Base-by-base conservation (phyloP, 2,113 vertebrate genomes). In the Promerops cafer region DNA sequence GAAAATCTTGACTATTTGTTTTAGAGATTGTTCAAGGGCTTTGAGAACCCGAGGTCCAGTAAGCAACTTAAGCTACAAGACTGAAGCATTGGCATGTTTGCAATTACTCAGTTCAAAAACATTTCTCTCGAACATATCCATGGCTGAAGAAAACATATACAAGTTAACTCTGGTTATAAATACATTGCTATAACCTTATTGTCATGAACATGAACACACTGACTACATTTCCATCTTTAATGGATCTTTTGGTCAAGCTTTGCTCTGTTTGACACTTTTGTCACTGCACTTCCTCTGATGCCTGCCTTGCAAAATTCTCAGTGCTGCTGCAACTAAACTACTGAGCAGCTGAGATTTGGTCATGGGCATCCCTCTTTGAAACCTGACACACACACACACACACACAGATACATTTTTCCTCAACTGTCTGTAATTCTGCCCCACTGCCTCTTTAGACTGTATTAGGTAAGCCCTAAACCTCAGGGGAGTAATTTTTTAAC, bases 361-460 rank as follows among this genome's bases (percentile, higher is more conserved):
- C 39, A 47, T 0, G 0, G 27, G 7, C 44, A 65, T 10, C 21
- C 40, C 45, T 39, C 28, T 44, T 16, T n/a, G 37, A 87, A 87
- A 56, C 1, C 0, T 4, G 0, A 0, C 16, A 30, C 27, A 31
- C 11, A 80, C 11, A 86, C 19, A 39, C 45, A 35, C 18, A 14
- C 17, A 39, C 11, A 21, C 2, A 87, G 4, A 72, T 2, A 16
- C 5, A 30, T 47, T 74, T 57, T n/a, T 80, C 13, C 40, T 49
- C 35, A 72, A 16, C 11, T 72, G 17, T 26, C 49, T 16, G 6
- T 47, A 61, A 44, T 40, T 20, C 15, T 54, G 53, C 23, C 45
- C 57, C 12, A 16, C 12, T 40, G 14, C 5, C 18, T 54, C 39
- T 94, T 57, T 13, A 57, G 20, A 66, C 15, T 27, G 0, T 8